Conservation (phyloP, 2,888 invertebrate species). For the Stenodera caucasica region DNA sequence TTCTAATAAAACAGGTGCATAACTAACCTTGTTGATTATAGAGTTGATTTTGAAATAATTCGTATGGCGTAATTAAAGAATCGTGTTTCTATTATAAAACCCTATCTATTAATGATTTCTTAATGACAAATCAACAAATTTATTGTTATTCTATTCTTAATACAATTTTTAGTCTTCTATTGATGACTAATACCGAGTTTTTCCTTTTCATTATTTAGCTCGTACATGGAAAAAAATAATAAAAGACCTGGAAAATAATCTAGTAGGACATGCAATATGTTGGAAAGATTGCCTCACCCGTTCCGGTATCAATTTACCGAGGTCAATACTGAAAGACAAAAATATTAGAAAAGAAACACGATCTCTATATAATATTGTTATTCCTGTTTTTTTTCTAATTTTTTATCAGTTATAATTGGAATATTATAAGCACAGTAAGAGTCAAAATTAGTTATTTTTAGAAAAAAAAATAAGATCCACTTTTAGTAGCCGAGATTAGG, state of each 20-base stretch:
- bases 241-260: background rate
- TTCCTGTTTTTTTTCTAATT: too few species aligned
- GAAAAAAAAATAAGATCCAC: too few species aligned
- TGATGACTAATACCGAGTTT: background rate
- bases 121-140: too few species aligned
- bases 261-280: conserved; percentile 19
- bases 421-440: too few species aligned
- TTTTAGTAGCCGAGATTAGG: too few species aligned
- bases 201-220: background rate
- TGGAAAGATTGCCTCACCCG: conserved; percentile 27
- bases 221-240: background rate
- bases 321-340: conserved; percentile 14
- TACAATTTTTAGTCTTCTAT: background rate
- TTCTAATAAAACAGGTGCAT: background rate
- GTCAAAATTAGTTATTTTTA: too few species aligned
- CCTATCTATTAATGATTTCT: too few species aligned
- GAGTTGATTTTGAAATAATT: background rate
- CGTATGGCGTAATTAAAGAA: background rate
- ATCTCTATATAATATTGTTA: background rate
- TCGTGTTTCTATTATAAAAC: too few species aligned
- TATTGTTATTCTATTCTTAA: too few species aligned
- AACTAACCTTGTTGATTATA: background rate
- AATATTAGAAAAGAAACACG: conserved; percentile 1
- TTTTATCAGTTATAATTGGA: too few species aligned
- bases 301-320: conserved; percentile 30